phyloP scores from a whole-genome alignment of 23 tunicate genomes.

The Halocynthia roretzi region DNA sequence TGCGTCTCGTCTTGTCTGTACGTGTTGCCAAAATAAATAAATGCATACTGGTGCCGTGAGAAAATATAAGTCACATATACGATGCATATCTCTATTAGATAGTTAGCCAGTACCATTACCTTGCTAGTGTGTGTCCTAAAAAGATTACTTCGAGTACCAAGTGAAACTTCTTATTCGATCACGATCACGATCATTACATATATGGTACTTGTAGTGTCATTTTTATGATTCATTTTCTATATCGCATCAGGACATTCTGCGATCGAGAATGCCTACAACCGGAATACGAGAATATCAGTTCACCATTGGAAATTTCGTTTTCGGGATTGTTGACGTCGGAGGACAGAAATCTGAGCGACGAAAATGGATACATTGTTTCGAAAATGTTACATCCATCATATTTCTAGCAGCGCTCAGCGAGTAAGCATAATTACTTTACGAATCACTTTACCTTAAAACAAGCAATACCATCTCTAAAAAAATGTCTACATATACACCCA shows the following conservation, averaged over 20 bases:
- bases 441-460: not conserved
- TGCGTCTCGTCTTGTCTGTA: too few species aligned
- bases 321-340: constrained; percentile 95
- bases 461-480: not conserved
- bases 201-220: too few species aligned
- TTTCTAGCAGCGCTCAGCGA: constrained; percentile 93
- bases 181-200: too few species aligned
- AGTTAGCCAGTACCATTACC: too few species aligned
- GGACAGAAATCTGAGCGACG: constrained; percentile 92
- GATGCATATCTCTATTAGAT: too few species aligned
- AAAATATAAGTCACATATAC: too few species aligned
- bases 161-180: too few species aligned
- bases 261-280: constrained; percentile 68
- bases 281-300: constrained; percentile 87
- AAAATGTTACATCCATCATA: constrained; percentile 83
- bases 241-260: constrained; percentile 57
- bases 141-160: too few species aligned
- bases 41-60: too few species aligned
- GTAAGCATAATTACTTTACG: constrained; percentile 38
- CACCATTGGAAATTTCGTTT: constrained; percentile 66
- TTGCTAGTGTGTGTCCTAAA: too few species aligned
- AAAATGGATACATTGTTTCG: constrained; percentile 98
- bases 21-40: too few species aligned
- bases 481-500: too few species aligned
- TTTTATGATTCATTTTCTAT: not conserved